Evolutionary conservation across 1,140 invertebrate species (phyloP), one percentile per base, ranked within the genome.

Genomic region (Agrilus planipennis): DNA sequence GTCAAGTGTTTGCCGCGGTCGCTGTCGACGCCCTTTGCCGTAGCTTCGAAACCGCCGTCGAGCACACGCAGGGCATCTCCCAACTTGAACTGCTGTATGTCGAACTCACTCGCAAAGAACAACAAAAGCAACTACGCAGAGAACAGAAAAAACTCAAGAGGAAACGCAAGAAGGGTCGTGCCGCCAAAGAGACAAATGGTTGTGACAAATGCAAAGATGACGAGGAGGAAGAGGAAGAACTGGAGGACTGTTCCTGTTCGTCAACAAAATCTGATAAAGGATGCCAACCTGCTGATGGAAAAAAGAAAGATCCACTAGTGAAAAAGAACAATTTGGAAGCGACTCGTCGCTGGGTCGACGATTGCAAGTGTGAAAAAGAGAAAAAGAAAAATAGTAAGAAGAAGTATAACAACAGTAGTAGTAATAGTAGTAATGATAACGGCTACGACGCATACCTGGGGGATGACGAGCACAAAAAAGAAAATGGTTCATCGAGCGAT

Each of bases 31-130:
- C 85, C 5, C 65, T 94, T 9, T 81, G 81, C 52, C 78, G 85
- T 49, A 91, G 82, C 61, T 93, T 92, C 65, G 82, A 90, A 73
- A 81, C 81, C 47, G 83, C 85, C 7, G 78, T 94, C 21, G 89
- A 93, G 64, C 71, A 75, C 7, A 92, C 91, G 60, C 82, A 82
- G 60, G 89, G 89, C 20, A 77, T 89, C 3, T 85, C 86, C 6
- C 88, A 92, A 57, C 64, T 90, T 42, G 83, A 89, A 64, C 60
- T 87, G 25, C 60, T 89, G 1, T 87, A 83, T 53, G 75, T 85
- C 45, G 84, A 89, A 65, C 69, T 90, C 34, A 79, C 77, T 20
- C 76, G 80, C 42, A 86, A 90, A 57, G 88, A 92, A 66, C 70
- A 80, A 44, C 76, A 76, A 0, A 84, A 88, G 54, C 79, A 87